Conservation (phyloP, 2,113 vertebrate genomes). For the Apteryx owenii region DNA sequence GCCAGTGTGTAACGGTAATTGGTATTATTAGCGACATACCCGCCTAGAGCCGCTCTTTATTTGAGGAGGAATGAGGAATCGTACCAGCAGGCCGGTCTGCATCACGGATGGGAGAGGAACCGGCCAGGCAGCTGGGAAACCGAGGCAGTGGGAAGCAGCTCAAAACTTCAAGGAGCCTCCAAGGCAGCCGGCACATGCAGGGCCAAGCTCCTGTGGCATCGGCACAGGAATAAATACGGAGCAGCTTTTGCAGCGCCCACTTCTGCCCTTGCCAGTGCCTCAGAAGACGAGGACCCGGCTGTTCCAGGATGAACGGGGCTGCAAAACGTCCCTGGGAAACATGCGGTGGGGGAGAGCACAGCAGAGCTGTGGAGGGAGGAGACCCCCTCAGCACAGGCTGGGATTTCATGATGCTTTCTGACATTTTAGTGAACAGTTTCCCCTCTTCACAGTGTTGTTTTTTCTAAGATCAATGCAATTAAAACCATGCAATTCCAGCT, state of each 20-base stretch:
- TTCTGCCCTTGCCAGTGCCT: neutral
- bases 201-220: neutral
- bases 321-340: neutral
- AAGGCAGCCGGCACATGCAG: no score
- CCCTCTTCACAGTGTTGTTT: neutral
- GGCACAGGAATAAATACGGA: neutral
- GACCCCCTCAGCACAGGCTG: neutral
- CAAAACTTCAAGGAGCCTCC: no score
- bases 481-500: conserved; percentile 3
- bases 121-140: neutral
- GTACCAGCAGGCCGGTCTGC: neutral
- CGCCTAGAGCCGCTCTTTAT: conserved; percentile 23
- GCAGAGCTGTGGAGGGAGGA: neutral
- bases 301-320: neutral
- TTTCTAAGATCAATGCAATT: neutral
- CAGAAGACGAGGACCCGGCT: neutral
- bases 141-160: neutral
- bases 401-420: neutral
- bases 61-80: conserved; percentile 20
- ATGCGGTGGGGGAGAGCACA: rapidly evolving
- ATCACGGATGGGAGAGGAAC: neutral
- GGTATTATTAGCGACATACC: conserved; percentile 56
- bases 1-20: conserved; percentile 67
- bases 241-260: neutral
- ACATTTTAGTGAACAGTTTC: neutral